Base-by-base conservation (phyloP, 2,888 invertebrate species). In the Chaetoderma sp. region DNA sequence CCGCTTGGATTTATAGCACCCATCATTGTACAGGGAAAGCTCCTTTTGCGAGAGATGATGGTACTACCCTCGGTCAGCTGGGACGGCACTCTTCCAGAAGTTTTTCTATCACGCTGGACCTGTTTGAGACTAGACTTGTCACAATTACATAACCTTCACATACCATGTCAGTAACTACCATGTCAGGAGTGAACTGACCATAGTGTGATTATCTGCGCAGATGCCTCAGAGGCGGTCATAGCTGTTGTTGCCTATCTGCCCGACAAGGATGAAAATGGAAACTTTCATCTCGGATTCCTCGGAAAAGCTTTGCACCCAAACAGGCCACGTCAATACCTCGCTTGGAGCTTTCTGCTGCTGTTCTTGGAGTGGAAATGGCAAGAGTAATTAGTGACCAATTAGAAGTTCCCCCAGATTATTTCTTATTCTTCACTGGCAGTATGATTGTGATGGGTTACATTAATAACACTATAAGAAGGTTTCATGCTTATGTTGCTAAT, bases 171-270 rank as follows among this genome's bases (percentile, higher is more conserved):
- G 10, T 44, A n/a, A n/a, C n/a, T n/a, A n/a, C n/a, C n/a, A n/a
- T n/a, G n/a, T n/a, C n/a, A n/a, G n/a, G n/a, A n/a, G n/a, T n/a
- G n/a, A n/a, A n/a, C n/a, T n/a, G n/a, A n/a, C n/a, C n/a, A n/a
- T n/a, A n/a, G n/a, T n/a, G n/a, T n/a, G n/a, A n/a, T n/a, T n/a
- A 23, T 72, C 16, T 76, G 68, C 49, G 65, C 65, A 0, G 77
- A 77, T 60, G 76, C 75, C 1, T 74, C 74, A 18, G 73, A 70
- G 63, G 61, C 57, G 28, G 75, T 73, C 5, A 73, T 74, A 23
- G 65, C 74, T 10, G 73, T 72, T 18, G 67, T 60, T 13, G 70
- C 69, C 4, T 78, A 74, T 44, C 28, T 76, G 6, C 42, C 28
- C 23, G 45, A 45, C 23, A 28, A 39, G 2, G 27, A 52, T 21